Evolutionary conservation across 2,797 vertebrate species (phyloP).

Genomic region (Ispidina picta): DNA sequence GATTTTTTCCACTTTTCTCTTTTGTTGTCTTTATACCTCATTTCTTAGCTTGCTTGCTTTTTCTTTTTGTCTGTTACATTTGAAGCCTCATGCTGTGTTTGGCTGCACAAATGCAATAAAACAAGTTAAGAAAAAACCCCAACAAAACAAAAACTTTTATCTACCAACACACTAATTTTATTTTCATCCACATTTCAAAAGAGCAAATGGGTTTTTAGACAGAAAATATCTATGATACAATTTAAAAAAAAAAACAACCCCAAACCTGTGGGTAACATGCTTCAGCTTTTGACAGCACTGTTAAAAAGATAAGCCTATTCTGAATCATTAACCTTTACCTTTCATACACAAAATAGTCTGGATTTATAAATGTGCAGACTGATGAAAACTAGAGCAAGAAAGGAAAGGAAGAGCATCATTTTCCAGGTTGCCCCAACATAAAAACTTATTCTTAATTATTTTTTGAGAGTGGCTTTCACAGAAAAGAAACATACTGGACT

Average conservation of each 20-base stretch:
- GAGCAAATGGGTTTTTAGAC: not conserved
- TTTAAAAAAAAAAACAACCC: not conserved
- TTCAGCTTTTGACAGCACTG: not conserved
- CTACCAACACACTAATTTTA: not conserved
- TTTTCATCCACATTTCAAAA: constrained; percentile 4
- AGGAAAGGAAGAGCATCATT: not conserved
- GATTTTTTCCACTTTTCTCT: not conserved
- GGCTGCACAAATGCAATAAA: not conserved
- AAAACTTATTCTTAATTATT: not conserved
- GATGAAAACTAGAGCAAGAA: not conserved
- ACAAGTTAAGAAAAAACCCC: not conserved
- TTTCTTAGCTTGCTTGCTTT: not conserved
- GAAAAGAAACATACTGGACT: not conserved
- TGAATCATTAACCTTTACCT: not conserved
- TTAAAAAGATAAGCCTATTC: constrained; percentile 4
- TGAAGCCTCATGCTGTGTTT: not conserved
- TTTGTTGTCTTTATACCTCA: not conserved
- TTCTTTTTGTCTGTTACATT: not conserved
- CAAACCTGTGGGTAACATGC: not conserved
- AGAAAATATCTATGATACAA: not conserved
- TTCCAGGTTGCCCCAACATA: not conserved
- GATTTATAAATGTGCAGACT: not conserved
- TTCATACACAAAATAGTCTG: not conserved
- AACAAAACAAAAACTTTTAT: not conserved
- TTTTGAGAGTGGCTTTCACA: not conserved